Base-by-base conservation (phyloP, 2,888 invertebrate species). In the Hofmannophila pseudospretella region DNA sequence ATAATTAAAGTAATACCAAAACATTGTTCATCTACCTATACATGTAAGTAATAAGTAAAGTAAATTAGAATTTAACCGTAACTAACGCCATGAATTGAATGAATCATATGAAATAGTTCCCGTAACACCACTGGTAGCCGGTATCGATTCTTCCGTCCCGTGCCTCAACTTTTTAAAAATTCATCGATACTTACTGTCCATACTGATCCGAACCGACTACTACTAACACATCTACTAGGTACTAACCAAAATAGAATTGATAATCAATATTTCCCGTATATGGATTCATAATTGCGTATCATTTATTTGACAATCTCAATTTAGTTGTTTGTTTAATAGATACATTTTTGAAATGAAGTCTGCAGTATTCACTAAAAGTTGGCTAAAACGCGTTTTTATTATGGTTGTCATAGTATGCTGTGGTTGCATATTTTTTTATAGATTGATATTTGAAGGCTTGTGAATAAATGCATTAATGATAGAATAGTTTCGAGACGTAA, bases 91-190 rank as follows among this genome's bases (percentile, higher is more conserved):
- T 16, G 19, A 19, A 16, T 33, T 13, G 19, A 32, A 36, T 39
- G 16, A 16, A 16, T 16, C 16, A 5, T 16, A 16, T 34, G 31
- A 42, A 52, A 47, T 51, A 74, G 67, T 69, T 68, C 70, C 70
- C 68, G 67, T 70, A 69, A 62, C 68, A 55, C 64, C 58, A 63
- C n/a, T 59, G 49, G 49, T 64, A 63, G 54, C 49, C 61, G 63
- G 66, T 84, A 85, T 84, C 66, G 82, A 85, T 81, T 75, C 60
- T 63, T 81, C 81, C 82, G 84, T 84, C 82, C 84, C 74, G 64
- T 66, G 72, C 70, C 69, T 66, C 64, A 55, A 69, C 72, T 76
- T 72, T 77, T 84, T 72, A 82, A 82, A 81, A 74, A 82, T 80
- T 81, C 74, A 85, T 78, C 64, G 63, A 62, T 76, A 65, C 56